Percentiles rank a stretch among this genome's conserved stretches.
These are phyloP conservation scores for Brachyptera risi DNA, from an alignment of 2,888 invertebrate genomes.

Conservation along the genomic window DNA sequence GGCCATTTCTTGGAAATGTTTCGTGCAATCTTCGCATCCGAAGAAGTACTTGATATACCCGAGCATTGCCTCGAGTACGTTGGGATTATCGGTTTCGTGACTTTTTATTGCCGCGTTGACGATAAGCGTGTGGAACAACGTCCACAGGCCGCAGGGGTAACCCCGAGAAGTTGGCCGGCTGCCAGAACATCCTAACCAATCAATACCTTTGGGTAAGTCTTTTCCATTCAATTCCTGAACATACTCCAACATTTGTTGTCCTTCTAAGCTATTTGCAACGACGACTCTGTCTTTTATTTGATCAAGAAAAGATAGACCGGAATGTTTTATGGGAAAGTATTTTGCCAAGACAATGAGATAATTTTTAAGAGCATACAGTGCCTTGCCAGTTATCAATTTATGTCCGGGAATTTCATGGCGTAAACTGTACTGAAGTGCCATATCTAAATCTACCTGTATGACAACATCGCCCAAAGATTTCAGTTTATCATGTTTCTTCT, in stretches of 20 bases:
- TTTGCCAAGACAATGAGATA: constrained; percentile 67
- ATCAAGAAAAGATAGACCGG: constrained; percentile 61
- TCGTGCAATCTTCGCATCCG: constrained; percentile 85
- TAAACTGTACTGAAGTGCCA: constrained; percentile 76
- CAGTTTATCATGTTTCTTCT: constrained; percentile 36
- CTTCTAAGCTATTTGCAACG: constrained; percentile 50
- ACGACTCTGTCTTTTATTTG: constrained; percentile 54
- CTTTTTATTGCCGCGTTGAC: constrained; percentile 60
- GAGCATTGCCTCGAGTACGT: constrained; percentile 73
- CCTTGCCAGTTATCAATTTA: constrained; percentile 64
- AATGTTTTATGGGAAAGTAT: constrained; percentile 74
- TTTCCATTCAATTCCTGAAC: constrained; percentile 51
- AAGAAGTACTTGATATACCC: constrained; percentile 90
- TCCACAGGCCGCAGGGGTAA: constrained; percentile 95
- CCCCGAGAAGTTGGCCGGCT: constrained; percentile 72
- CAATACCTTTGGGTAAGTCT: constrained; percentile 47
- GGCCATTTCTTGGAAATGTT: constrained; percentile 88
- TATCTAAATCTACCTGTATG: constrained; percentile 84
- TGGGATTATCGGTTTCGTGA: constrained; percentile 45
- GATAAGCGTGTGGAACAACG: constrained; percentile 86
- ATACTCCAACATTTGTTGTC: constrained; percentile 56
- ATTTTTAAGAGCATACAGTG: constrained; percentile 65
- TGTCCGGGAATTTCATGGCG: constrained; percentile 76
- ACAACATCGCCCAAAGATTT: constrained; percentile 55
- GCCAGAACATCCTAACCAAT: constrained; percentile 81